A percentile compares a stretch with the other conserved stretches of the same genome.
Conservation (phyloP, 2,113 vertebrate species). For the Gorsachius goisagi region DNA sequence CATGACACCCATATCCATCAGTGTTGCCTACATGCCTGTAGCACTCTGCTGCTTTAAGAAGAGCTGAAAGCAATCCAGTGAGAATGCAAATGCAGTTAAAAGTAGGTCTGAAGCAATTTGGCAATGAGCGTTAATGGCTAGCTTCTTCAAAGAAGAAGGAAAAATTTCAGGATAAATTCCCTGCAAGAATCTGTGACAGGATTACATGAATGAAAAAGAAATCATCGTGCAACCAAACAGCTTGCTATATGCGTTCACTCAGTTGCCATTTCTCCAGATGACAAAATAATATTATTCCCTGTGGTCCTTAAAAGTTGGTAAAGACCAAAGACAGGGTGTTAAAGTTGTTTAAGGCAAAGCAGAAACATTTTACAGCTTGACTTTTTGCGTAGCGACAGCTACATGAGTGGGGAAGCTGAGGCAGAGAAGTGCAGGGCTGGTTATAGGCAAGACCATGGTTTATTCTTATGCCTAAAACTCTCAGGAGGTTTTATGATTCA, state of each 20-base stretch:
- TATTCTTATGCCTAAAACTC: neutral
- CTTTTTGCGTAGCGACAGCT: accelerated
- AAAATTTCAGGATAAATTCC: neutral
- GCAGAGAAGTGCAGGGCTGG: neutral
- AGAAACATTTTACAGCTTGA: neutral
- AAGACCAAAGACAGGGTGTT: neutral
- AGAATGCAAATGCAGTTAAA: neutral
- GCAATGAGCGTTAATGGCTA: neutral
- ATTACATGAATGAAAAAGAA: neutral
- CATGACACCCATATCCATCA: accelerated
- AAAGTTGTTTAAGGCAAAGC: neutral
- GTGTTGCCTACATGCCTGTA: accelerated
- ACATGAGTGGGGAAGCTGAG: neutral
- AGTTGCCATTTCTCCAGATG: neutral
- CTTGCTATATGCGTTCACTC: accelerated
- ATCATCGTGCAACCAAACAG: neutral
- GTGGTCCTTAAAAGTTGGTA: neutral
- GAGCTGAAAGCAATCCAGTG: neutral
- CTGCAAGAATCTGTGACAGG: neutral
- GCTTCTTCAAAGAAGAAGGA: neutral
- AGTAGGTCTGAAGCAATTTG: neutral
- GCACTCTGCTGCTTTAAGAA: neutral
- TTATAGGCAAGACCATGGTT: neutral
- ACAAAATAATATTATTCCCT: neutral
- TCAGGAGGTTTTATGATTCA: neutral